Base-by-base conservation (phyloP, 2,797 vertebrate species). In the Morus bassanus region DNA sequence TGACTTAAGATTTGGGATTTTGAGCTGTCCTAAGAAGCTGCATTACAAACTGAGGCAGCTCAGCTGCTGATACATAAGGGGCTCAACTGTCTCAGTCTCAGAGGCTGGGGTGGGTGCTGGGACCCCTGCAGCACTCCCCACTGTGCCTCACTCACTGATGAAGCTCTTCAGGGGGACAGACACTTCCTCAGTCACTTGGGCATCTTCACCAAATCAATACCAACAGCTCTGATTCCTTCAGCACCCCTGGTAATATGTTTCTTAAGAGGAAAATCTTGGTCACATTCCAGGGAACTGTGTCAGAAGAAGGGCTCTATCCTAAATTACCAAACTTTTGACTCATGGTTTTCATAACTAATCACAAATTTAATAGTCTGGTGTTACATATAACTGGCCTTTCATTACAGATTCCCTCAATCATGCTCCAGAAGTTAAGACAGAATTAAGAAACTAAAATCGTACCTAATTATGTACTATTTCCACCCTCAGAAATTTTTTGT, bases 41-140 rank as follows among this genome's bases (percentile, higher is more conserved):
- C 41, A 33, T 11, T 50, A 54, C 16, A 31, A 45, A 72, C 33
- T 8, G 35, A 70, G 50, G 25, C 28, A 88, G 22, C 30, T 81
- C 51, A 68, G 64, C 24, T 51, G 23, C 21, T 69, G 11, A 6
- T 4, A 6, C 1, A 13, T 6, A 48, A 90, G 7, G 8, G 28
- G 12, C 31, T 53, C 45, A 56, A 0, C 7, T 48, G 70, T 23
- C 50, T 13, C 2, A 0, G 0, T 37, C 54, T 67, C 11, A 33
- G 54, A 54, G 75, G 24, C 2, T 41, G 39, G 11, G 6, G 18
- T 56, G 28, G 25, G 13, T 5, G 0, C 19, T 64, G 68, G 39
- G 45, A 48, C 1, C 4, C 11, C 8, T 5, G 4, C 4, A 7
- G 51, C 14, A n/a, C 35, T 74, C 15, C 9, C 18, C 2, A 2